Conservation (phyloP, 1,140 invertebrate species). For the Antheraea mylitta region DNA sequence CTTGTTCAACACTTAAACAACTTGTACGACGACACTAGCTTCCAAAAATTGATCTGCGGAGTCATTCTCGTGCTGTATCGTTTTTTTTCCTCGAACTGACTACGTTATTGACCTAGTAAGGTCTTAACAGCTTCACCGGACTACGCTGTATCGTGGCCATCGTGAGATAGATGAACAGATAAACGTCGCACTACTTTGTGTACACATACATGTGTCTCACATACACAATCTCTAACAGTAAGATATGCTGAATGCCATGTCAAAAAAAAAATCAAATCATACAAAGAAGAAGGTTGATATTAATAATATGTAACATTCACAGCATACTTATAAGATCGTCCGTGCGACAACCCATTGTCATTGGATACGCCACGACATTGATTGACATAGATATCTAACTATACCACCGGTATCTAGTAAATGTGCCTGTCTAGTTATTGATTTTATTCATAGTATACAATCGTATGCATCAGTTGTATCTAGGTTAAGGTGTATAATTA, state of each 20-base stretch:
- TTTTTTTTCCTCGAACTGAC: too few species aligned
- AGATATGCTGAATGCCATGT: background rate
- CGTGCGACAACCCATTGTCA: background rate
- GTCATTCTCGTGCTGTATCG: too few species aligned
- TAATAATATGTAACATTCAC: background rate
- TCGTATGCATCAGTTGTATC: background rate
- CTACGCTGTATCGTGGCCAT: too few species aligned
- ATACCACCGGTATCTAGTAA: background rate
- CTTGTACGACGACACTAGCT: too few species aligned
- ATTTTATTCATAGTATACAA: conserved; percentile 2
- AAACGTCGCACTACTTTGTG: too few species aligned
- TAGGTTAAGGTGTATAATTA: conserved; percentile 5
- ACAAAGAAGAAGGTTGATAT: conserved; percentile 3
- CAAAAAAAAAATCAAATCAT: conserved; percentile 13
- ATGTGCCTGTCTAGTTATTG: background rate
- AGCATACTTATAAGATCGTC: background rate
- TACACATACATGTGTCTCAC: too few species aligned
- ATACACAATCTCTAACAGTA: background rate
- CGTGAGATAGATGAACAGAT: too few species aligned
- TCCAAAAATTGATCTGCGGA: too few species aligned
- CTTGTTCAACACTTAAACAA: too few species aligned
- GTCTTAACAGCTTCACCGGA: too few species aligned
- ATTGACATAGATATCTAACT: conserved; percentile 11
- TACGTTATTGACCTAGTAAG: too few species aligned
- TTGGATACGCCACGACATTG: conserved; percentile 10